phyloP scores from a whole-genome alignment of 53 echinoderm and acorn worm genomes.

The Antedon mediterranea region DNA sequence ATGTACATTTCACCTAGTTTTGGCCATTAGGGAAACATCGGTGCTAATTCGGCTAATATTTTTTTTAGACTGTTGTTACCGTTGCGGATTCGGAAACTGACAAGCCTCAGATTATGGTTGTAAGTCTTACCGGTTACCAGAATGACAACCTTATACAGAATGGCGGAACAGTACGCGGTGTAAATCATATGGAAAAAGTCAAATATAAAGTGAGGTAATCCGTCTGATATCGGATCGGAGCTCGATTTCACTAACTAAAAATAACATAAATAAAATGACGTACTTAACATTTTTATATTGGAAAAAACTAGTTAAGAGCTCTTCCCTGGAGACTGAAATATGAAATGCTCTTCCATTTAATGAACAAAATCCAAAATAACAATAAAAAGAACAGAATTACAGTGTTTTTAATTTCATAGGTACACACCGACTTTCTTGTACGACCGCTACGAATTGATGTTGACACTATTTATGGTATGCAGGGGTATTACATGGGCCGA shows the following conservation, averaged over 20 bases:
- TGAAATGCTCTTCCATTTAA: too few species aligned
- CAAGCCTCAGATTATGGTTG: constrained; percentile 19
- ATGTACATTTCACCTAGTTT: too few species aligned
- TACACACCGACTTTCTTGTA: constrained; percentile 36
- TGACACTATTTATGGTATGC: constrained; percentile 74
- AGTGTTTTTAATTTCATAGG: constrained; percentile 7
- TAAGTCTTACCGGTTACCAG: constrained; percentile 33
- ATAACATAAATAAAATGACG: too few species aligned
- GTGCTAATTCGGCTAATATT: too few species aligned
- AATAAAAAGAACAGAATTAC: too few species aligned
- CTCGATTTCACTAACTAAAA: too few species aligned
- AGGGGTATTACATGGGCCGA: background rate
- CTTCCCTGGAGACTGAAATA: too few species aligned
- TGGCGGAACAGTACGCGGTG: constrained; percentile 21
- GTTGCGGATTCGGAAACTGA: constrained; percentile 35
- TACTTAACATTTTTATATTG: too few species aligned
- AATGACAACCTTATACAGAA: constrained; percentile 39
- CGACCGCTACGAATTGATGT: constrained; percentile 22
- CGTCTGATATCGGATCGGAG: too few species aligned
- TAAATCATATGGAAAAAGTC: constrained; percentile 50
- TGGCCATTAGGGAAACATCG: too few species aligned
- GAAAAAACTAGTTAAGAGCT: too few species aligned
- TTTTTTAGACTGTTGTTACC: constrained; percentile 39
- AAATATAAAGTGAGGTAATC: constrained; percentile 42
- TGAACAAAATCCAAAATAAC: too few species aligned